phyloP scores from a whole-genome alignment of 2,797 vertebrate species.

The Propithecus deckenii region DNA sequence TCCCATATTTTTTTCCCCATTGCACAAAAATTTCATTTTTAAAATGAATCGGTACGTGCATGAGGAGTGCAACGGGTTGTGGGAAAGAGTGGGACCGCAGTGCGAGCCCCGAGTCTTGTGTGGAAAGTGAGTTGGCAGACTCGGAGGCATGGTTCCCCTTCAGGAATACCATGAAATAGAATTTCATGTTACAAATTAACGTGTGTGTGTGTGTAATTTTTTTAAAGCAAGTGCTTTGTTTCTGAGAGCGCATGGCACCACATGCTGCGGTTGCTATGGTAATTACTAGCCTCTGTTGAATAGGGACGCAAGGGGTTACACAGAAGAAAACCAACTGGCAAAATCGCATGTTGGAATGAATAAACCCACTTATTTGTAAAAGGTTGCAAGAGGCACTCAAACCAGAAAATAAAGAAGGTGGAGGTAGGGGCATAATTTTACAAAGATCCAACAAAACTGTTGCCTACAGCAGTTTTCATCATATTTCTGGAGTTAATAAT shows the following conservation, averaged over 20 bases:
- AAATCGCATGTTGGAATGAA: constrained; percentile 78
- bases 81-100: constrained; percentile 17
- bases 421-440: constrained; percentile 6
- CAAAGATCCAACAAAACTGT: constrained; percentile 16
- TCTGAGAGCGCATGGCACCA: constrained; percentile 79
- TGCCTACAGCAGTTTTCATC: not conserved
- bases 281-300: constrained; percentile 87
- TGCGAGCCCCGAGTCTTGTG: not conserved
- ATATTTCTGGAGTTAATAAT: constrained; percentile 39
- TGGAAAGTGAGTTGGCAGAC: constrained; percentile 40
- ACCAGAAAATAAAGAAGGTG: constrained; percentile 71
- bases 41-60: constrained; percentile 64
- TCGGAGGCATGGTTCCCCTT: constrained; percentile 62
- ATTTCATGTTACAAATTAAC: constrained; percentile 82
- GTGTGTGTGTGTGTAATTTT: constrained; percentile 44
- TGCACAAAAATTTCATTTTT: constrained; percentile 68
- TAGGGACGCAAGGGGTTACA: constrained; percentile 84
- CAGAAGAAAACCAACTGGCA: constrained; percentile 81
- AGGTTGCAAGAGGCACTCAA: constrained; percentile 77
- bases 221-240: constrained; percentile 84
- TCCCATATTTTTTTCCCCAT: constrained; percentile 45
- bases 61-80: not conserved
- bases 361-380: constrained; percentile 84
- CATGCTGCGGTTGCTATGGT: constrained; percentile 88
- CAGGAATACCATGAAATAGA: constrained; percentile 79